A percentile compares a stretch with the other conserved stretches of the same genome.
Conservation (phyloP, 1,140 invertebrate genomes). For the Drosophila melanica region DNA sequence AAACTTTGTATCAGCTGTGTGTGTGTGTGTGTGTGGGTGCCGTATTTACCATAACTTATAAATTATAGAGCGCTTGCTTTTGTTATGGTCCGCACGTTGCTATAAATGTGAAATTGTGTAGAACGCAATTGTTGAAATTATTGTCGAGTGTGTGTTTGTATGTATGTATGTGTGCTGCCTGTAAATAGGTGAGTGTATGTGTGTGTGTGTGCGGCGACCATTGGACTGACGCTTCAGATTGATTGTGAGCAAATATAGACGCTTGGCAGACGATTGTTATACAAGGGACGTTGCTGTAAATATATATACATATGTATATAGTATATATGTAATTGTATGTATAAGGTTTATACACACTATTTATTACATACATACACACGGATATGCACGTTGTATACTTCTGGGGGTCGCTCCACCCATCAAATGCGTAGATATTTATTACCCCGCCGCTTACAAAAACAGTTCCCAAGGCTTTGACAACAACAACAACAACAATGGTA, state of each 20-base stretch:
- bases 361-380: slow-evolving; percentile 3
- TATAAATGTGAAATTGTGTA: slow-evolving; percentile 58
- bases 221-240: slow-evolving; percentile 57
- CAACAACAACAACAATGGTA: too few relatives aligned
- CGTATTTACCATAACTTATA: slow-evolving; percentile 63
- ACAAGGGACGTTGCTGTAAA: slow-evolving; percentile 31
- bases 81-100: slow-evolving; percentile 56
- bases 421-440: not conserved
- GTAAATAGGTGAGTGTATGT: not conserved
- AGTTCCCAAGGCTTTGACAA: not conserved
- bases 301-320: too few relatives aligned
- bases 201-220: slow-evolving; percentile 23
- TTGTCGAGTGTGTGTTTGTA: slow-evolving; percentile 11
- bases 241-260: slow-evolving; percentile 67
- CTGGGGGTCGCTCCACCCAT: not conserved
- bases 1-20: slow-evolving; percentile 4
- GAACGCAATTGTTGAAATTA: slow-evolving; percentile 54
- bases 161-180: slow-evolving; percentile 1
- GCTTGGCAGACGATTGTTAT: slow-evolving; percentile 56
- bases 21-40: slow-evolving; percentile 31
- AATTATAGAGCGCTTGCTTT: slow-evolving; percentile 56
- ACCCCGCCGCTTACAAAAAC: too few relatives aligned
- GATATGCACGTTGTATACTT: slow-evolving; percentile 9
- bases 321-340: slow-evolving; percentile 6
- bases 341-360: not conserved